Percentiles rank a stretch among this genome's conserved stretches.
These are phyloP conservation scores for Xenotilapia leptura DNA, from an alignment of 2,113 vertebrate species.

Conservation along the genomic window DNA sequence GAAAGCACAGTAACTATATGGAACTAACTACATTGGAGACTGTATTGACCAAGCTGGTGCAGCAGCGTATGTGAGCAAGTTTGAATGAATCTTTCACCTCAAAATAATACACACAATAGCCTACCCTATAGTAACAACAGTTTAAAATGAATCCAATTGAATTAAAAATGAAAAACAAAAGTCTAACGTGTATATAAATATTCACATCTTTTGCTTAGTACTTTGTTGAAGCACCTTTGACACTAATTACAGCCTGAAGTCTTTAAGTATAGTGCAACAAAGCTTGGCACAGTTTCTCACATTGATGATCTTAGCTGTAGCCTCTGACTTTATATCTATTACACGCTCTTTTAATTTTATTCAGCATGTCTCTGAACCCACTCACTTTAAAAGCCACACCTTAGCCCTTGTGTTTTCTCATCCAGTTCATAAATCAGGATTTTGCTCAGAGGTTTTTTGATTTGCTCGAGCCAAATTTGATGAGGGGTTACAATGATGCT, in stretches of 20 bases:
- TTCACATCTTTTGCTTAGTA: neutral
- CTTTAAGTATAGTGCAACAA: neutral
- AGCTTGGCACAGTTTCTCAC: neutral
- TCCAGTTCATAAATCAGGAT: neutral
- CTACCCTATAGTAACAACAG: fast-evolving
- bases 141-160: neutral
- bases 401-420: neutral
- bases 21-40: too few relatives aligned
- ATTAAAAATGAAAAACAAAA: neutral
- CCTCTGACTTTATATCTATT: neutral
- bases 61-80: neutral
- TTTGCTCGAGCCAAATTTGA: neutral
- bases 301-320: neutral
- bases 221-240: neutral
- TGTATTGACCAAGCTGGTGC: neutral
- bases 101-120: neutral
- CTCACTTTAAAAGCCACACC: neutral
- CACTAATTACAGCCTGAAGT: neutral
- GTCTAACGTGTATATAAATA: neutral
- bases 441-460: neutral
- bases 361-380: neutral
- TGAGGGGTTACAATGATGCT: neutral
- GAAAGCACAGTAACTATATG: too few relatives aligned
- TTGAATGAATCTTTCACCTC: neutral
- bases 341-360: neutral